Base-by-base conservation (phyloP, 2,113 vertebrate genomes). In the Oxyruncus cristatus region DNA sequence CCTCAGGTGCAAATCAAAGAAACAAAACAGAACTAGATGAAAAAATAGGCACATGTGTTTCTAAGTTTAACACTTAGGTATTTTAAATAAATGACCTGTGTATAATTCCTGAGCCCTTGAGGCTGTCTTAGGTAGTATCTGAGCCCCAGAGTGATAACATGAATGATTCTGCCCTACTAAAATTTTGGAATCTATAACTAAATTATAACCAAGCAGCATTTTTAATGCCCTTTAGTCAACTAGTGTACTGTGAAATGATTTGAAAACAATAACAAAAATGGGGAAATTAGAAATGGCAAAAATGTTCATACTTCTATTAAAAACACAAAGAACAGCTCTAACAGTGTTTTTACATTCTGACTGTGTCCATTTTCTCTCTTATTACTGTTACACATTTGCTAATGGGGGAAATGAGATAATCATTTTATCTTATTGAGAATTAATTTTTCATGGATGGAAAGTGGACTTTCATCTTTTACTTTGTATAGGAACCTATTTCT, bases 41-140 rank as follows among this genome's bases (percentile, higher is more conserved):
- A 84, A 71, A 75, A 46, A 11, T 2, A 72, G 21, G 10, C 1
- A 50, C 0, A 0, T 5, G 1, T 67, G 52, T 58, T 89, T 76
- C 17, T 23, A 70, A 55, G 11, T 6, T 33, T 39, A 82, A 67
- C 37, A 67, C 6, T 41, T 82, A 42, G 1, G 2, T 46, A 37
- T 75, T 75, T 88, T 75, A 59, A 42, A 82, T 58, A 92, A 88
- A 79, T 52, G 1, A 8, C 5, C 15, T 41, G 30, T 5, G 1
- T 47, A 50, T 74, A 84, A 46, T 62, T 91, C 6, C 13, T 19
- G 23, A 86, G 11, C 16, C 7, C 56, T 65, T 68, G 20, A 73
- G 11, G 10, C 58, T 83, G 4, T 84, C 35, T 77, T 30, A 33
- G 39, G 4, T 12, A 53, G 19, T 59, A 72, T 59, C 42, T 86